These are phyloP conservation scores for Drosophila sp. DNA, from an alignment of 1,140 invertebrate species.

Conservation along the genomic window DNA sequence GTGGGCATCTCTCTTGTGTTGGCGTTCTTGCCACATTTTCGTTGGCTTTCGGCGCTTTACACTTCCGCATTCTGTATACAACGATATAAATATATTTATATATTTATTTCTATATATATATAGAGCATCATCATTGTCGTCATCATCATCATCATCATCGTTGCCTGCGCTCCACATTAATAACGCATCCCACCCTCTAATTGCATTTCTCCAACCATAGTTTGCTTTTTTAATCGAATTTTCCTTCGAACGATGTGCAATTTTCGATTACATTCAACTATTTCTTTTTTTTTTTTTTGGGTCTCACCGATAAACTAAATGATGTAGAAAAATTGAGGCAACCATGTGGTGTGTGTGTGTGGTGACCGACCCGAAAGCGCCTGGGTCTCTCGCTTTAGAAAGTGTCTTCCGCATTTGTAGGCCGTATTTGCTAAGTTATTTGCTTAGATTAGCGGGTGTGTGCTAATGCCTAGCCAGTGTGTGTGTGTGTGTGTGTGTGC, in stretches of 20 bases:
- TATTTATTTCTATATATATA: constrained; percentile 25
- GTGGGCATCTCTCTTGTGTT: background rate
- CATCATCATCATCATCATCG: constrained; percentile 5
- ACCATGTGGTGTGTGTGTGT: background rate
- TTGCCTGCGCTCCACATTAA: constrained; percentile 74
- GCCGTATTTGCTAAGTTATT: constrained; percentile 59
- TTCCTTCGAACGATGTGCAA: constrained; percentile 73
- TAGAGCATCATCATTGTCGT: constrained; percentile 32
- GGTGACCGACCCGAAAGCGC: too few species aligned
- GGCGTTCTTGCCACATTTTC: constrained; percentile 56
- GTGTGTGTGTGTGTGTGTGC: constrained; percentile 28
- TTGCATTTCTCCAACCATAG: constrained; percentile 64
- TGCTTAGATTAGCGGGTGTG: constrained; percentile 77
- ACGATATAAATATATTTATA: constrained; percentile 15
- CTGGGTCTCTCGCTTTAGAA: constrained; percentile 53
- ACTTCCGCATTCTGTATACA: constrained; percentile 67
- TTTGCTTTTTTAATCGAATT: constrained; percentile 70
- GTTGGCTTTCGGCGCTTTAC: constrained; percentile 72
- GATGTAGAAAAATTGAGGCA: background rate
- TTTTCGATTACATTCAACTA: constrained; percentile 77
- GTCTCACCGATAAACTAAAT: constrained; percentile 45
- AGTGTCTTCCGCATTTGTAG: constrained; percentile 75
- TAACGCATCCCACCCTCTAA: constrained; percentile 83
- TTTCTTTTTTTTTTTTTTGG: constrained; percentile 51
- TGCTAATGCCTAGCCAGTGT: constrained; percentile 53